Evolutionary conservation across 2,888 invertebrate species (phyloP).

Genomic region (Arctia plantaginis): DNA sequence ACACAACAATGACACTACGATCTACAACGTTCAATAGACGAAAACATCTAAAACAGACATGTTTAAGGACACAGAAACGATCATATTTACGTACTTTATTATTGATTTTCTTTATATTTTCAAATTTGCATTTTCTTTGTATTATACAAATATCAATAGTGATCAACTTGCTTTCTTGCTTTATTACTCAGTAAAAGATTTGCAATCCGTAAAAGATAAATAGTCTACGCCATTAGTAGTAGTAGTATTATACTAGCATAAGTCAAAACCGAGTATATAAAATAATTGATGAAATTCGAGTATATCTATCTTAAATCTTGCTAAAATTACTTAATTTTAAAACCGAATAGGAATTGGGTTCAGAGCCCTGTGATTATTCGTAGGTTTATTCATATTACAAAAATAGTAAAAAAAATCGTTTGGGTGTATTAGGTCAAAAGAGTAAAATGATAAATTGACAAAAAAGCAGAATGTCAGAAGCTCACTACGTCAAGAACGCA

Average conservation of each 20-base stretch:
- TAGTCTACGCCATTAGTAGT: too few species aligned
- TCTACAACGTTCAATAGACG: background rate
- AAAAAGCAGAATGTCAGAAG: too few species aligned
- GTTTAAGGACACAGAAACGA: background rate
- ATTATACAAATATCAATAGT: background rate
- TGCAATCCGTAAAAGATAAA: background rate
- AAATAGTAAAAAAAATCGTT: background rate
- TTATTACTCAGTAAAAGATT: background rate
- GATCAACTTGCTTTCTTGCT: background rate
- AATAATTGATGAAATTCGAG: background rate
- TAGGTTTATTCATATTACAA: background rate
- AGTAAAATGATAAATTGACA: too few species aligned
- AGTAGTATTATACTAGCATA: too few species aligned
- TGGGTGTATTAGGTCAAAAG: too few species aligned
- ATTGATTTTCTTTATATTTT: background rate
- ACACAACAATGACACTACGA: background rate
- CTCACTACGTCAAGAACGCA: too few species aligned
- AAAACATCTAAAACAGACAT: background rate
- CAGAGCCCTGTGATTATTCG: background rate
- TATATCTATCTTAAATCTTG: background rate
- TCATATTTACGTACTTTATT: background rate
- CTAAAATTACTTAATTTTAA: background rate
- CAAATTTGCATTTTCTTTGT: background rate
- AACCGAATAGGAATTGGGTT: background rate
- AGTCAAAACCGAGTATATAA: background rate